phyloP scores from a whole-genome alignment of 2,113 vertebrate species.

The Castor canadensis region DNA sequence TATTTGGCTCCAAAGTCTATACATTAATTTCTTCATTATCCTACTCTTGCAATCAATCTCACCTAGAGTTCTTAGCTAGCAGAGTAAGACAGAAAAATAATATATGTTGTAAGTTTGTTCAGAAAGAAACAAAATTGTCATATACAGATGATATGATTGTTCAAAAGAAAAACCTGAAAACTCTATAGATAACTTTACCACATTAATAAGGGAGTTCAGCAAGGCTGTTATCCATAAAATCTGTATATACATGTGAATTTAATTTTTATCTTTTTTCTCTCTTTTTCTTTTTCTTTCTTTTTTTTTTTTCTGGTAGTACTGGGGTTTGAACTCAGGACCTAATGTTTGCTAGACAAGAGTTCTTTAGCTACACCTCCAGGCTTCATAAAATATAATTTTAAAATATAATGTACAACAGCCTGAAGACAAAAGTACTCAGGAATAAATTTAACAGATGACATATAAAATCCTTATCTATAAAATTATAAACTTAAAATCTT shows the following conservation, averaged over 20 bases:
- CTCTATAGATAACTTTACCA: not conserved
- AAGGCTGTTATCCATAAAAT: not conserved
- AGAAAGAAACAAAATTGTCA: not conserved
- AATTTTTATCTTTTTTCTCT: not conserved
- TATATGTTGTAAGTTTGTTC: not conserved
- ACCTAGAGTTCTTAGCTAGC: not conserved
- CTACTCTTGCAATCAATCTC: not conserved
- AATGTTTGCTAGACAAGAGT: no score
- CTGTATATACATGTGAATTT: not conserved
- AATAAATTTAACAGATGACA: conserved; percentile 8
- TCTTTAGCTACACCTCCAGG: no score
- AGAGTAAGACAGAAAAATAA: not conserved
- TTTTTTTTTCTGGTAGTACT: no score
- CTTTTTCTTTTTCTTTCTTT: not conserved
- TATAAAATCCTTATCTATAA: not conserved
- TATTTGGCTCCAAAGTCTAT: not conserved
- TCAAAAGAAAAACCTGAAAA: not conserved
- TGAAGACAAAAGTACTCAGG: not conserved
- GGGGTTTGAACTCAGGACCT: no score
- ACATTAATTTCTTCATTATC: not conserved
- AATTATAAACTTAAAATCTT: not conserved
- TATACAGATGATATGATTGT: not conserved
- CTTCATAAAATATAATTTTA: not conserved
- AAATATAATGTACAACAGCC: not conserved
- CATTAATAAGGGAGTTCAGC: not conserved